Evolutionary conservation across 2,797 vertebrate species (phyloP), one percentile per base, ranked within the genome.

Genomic region (Lepus townsendii): DNA sequence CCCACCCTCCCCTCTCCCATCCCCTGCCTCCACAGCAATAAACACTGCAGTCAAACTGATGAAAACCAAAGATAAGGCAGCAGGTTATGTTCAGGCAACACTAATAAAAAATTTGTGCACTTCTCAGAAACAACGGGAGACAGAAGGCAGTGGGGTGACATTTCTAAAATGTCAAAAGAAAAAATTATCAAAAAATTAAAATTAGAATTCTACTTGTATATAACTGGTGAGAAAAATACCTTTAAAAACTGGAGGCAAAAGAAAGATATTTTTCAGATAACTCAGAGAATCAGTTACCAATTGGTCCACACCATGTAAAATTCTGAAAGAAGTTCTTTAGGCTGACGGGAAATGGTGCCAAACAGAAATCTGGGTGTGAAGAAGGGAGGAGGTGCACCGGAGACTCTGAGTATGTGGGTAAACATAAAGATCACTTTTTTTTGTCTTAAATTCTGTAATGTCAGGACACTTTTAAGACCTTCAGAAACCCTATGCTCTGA

Each of bases 201-300:
- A 16, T 69, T 87, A 80, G 57, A 95, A 89, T 93, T 82, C 47
- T 52, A 57, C 54, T 57, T 57, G 54, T 19, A 57, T 47, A 47
- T 47, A 47, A 8, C 42, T 47, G 42, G 42, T 17, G 20, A 38
- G 50, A 62, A 77, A 68, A 80, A 38, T 65, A 71, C 47, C n/a
- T 84, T 95, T 88, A 3, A 57, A 93, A 87, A 90, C 65, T 83
- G 35, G 94, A 93, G 87, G n/a, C 47, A 86, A 93, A 91, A 88
- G 75, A 69, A 38, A 90, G 50, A 73, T 71, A 90, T 62, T 88
- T 54, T 83, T 84, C 54, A 87, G 88, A 71, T 20, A 65, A 66
- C 0, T 54, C 52, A 90, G n/a, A 93, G 47, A 60, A 90, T 69
- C 50, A 75, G 30, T 75, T 90, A 72, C 22, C 30, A 57, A 35